Evolutionary conservation across 2,113 vertebrate genomes (phyloP).

Genomic region (Pagrus major): DNA sequence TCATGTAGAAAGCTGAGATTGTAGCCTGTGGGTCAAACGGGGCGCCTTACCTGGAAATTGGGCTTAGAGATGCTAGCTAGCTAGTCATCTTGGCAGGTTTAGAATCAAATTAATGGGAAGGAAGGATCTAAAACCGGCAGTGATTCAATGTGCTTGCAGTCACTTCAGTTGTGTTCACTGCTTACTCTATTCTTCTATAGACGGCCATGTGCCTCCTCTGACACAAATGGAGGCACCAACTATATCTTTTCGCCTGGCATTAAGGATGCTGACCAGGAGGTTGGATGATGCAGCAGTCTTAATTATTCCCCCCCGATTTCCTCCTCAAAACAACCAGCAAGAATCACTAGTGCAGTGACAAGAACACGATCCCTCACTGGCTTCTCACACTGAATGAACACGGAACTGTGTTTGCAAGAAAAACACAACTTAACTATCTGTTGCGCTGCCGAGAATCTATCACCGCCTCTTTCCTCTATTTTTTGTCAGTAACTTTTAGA

Average conservation of each 20-base stretch:
- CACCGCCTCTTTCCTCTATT: background rate
- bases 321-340: background rate
- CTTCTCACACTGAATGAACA: too few species aligned
- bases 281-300: background rate
- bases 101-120: background rate
- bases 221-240: background rate
- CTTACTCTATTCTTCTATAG: background rate
- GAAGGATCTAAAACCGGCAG: background rate
- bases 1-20: slow-evolving; percentile 57
- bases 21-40: slow-evolving; percentile 15
- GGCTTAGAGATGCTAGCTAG: slow-evolving; percentile 2
- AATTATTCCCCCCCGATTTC: background rate
- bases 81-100: background rate
- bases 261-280: background rate
- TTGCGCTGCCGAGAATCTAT: background rate
- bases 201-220: background rate
- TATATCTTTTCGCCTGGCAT: background rate
- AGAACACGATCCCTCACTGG: background rate
- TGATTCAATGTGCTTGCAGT: background rate
- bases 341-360: background rate
- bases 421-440: background rate
- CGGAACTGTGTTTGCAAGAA: too few species aligned
- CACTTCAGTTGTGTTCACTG: background rate
- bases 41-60: background rate
- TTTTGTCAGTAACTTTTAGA: background rate